phyloP scores from a whole-genome alignment of 2,888 invertebrate species.

The Tenthredo scrophulariae region DNA sequence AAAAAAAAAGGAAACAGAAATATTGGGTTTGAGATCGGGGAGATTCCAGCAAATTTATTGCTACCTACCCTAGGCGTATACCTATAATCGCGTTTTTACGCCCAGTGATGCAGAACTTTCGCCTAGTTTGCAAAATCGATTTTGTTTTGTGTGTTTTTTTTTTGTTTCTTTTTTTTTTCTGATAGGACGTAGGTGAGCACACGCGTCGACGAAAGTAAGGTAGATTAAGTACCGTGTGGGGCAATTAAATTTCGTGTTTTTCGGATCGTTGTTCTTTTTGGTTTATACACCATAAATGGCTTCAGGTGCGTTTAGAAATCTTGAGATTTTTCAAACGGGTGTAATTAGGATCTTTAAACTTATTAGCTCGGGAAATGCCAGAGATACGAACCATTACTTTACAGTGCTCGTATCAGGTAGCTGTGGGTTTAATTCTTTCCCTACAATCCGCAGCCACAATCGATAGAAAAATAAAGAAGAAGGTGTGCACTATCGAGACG shows the following conservation, averaged over 20 bases:
- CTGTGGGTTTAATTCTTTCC: not conserved
- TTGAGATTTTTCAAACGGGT: not conserved
- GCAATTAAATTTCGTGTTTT: not conserved
- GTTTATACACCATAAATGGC: not conserved
- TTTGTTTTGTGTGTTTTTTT: not conserved
- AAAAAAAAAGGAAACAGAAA: not conserved
- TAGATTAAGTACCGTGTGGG: not conserved
- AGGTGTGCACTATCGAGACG: not conserved
- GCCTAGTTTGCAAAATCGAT: not conserved
- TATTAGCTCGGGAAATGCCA: not conserved
- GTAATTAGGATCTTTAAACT: not conserved
- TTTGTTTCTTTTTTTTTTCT: not conserved
- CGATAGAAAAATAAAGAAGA: not conserved
- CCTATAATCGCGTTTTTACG: not conserved
- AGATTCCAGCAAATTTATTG: not conserved
- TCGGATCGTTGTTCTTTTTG: not conserved
- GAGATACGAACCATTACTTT: not conserved
- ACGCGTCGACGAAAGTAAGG: not conserved
- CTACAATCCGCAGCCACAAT: not conserved
- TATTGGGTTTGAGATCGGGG: not conserved
- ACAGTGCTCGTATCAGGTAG: not conserved
- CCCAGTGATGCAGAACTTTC: not conserved
- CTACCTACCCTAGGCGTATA: not conserved
- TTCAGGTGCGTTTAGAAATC: not conserved
- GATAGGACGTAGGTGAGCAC: not conserved